Evolutionary conservation across 92 coral and sea anemone species (phyloP), one percentile per base, ranked within the genome.

Genomic region (Epizoanthus scotinus): DNA sequence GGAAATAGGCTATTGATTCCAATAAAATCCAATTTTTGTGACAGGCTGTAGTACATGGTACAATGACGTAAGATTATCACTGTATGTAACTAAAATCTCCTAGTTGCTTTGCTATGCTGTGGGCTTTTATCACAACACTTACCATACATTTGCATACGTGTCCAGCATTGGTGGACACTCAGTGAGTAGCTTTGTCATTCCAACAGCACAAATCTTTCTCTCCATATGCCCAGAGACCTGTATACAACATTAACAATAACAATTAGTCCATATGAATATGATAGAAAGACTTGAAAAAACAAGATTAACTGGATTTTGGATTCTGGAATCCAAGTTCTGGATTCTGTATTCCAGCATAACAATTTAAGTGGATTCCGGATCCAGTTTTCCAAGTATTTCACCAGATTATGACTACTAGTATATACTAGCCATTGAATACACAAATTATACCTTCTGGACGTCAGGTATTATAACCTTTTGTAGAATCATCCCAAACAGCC

Each of bases 191-290:
- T 93, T 93, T 18, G 90, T 95, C 70, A 95, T 90, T 27, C 99
- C 99, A 2, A 95, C 91, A 24, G 99, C 98, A 73, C 99, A 95
- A 22, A 95, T 91, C 86, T 90, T 93, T 53, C 95, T 86, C 28
- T 95, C 99, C 65, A 89, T 87, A 61, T 85, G 82, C 19, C 99
- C 99, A 28, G 99, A 95, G 17, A 95, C 99, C 99, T 95, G 66
- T 21, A 63, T 2, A 6, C 67, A 71, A 62, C 28, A 61, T 25
- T 52, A 44, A 77, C 25, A 12, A 36, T 1, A 6, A 42, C 29
- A 28, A n/a, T 52, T 17, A 29, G 13, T 17, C 13, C 27, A 6
- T 12, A 6, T 53, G 49, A 31, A 63, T 61, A 25, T 18, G 26
- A n/a, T n/a, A n/a, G n/a, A n/a, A n/a, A n/a, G n/a, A n/a, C n/a